Evolutionary conservation across 2,113 vertebrate genomes (phyloP), one percentile per base, ranked within the genome.

Genomic region (Sinocyclocheilus anshuiensis): DNA sequence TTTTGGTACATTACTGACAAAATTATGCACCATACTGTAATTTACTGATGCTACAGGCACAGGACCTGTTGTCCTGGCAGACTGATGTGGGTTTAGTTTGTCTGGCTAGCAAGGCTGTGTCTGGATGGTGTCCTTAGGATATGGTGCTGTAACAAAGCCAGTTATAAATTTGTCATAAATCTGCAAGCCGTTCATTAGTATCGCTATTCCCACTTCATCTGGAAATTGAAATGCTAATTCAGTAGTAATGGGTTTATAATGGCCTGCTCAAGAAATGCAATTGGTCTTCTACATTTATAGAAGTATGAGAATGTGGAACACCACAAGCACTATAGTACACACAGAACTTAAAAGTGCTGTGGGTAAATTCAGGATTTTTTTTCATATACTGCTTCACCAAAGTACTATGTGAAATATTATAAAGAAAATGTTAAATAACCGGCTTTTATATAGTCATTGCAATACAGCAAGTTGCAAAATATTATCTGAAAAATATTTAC

Each of bases 161-260:
- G 61, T 20, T 29, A 53, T 42, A 24, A 53, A 83, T 81, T 81
- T 65, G n/a, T 36, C 39, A 53, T 29, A 45, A 22, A 83, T 76
- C 76, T 65, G 29, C 22, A n/a, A 75, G 29, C 22, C 22, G 22
- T 83, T 76, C 39, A 85, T 82, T 83, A 61, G 77, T 9, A 77
- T 24, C 53, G 6, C 24, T 80, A 69, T 22, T 81, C 57, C 36
- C 26, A 71, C 45, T 67, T 57, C 77, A 53, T 42, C 26, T 67
- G 48, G 77, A 67, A 82, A 86, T 71, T 80, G n/a, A 65, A 78
- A 42, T 76, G 81, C 33, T 89, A 61, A 81, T 84, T 78, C 69
- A 76, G 24, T 76, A 33, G 50, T 81, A 81, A 87, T 53, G 45
- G 45, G 45, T 3, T 48, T 12, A 48, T 48, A 48, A 48, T 48